A percentile compares a stretch with the other conserved stretches of the same genome.
These are phyloP conservation scores for Petrocephalus schoutedeni DNA, from an alignment of 2,797 vertebrate genomes.

Conservation along the genomic window DNA sequence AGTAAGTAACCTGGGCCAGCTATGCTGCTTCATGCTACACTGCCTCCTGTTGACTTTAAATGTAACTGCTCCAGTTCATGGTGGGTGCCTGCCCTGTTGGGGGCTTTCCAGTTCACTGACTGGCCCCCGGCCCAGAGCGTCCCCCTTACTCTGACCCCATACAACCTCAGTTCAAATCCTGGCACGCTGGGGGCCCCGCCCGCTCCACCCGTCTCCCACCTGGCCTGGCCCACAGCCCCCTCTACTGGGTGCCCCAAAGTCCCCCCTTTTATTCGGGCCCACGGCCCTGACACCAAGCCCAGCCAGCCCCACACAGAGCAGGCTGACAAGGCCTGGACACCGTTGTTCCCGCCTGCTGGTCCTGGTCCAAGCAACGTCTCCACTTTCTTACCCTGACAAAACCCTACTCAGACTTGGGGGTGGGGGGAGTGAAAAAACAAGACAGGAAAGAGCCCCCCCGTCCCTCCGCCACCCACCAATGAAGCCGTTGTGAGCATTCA, in stretches of 20 bases:
- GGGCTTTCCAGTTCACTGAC: slow-evolving; percentile 63
- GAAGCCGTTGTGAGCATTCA: slow-evolving; percentile 27
- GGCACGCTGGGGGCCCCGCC: slow-evolving; percentile 44
- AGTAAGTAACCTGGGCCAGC: slow-evolving; percentile 39
- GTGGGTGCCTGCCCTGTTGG: slow-evolving; percentile 32
- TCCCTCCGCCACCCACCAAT: neutral
- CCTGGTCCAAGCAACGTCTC: neutral
- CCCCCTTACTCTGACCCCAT: slow-evolving; percentile 30
- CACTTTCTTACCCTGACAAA: slow-evolving; percentile 17
- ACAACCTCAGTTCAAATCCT: slow-evolving; percentile 52
- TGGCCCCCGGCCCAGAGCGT: slow-evolving; percentile 54
- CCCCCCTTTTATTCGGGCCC: slow-evolving; percentile 18
- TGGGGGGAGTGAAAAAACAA: neutral
- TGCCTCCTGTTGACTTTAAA: slow-evolving; percentile 23
- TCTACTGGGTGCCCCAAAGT: slow-evolving; percentile 41
- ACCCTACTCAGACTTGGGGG: neutral
- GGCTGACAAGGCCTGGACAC: neutral
- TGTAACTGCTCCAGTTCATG: slow-evolving; percentile 24
- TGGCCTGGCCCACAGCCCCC: slow-evolving; percentile 56
- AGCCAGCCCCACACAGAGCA: neutral
- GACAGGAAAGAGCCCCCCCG: slow-evolving; percentile 19
- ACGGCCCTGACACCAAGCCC: neutral
- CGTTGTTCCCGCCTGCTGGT: neutral
- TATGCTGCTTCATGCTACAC: slow-evolving; percentile 39
- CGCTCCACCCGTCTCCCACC: slow-evolving; percentile 50